Evolutionary conservation across 2,797 vertebrate genomes (phyloP), one percentile per base, ranked within the genome.

Genomic region (Ibycter americanus): DNA sequence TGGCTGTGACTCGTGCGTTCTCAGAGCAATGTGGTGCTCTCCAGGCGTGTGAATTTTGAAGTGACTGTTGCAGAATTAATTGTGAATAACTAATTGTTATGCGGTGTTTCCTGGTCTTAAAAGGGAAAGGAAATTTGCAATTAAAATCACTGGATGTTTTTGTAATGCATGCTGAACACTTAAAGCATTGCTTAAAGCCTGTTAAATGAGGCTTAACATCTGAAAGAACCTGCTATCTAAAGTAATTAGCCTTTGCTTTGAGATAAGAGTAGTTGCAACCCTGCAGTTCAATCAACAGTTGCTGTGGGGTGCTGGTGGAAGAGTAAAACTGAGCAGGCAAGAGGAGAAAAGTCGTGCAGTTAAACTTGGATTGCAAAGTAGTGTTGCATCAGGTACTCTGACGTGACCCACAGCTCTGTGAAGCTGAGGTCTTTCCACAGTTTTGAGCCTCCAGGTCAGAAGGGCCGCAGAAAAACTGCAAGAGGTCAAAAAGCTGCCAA

Each of bases 1-100:
- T 97, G 97, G 74, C 71, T 84, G 36, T 85, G 86, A 82, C 90
- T 95, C 97, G 83, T 23, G 31, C 21, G 10, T 91, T 77, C 70
- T 58, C 38, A 25, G 84, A 88, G 72, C 89, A 55, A 4, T 9
- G 34, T 56, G 67, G 18, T 51, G 88, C 46, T 84, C 47, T 21
- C 23, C 4, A 17, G 63, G 63, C 79, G 61, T 44, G 85, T 76
- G 74, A 71, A 73, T 89, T 94, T 84, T 83, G 36, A 81, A 95
- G 46, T 79, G 66, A 42, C 56, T 29, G 15, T 49, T 94, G 71
- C 67, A 55, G 63, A 92, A 94, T 87, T 94, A 79, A 88, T 81
- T 65, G 19, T 19, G 44, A 93, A 87, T 71, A 84, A 97, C 93
- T 91, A 77, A 94, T 80, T 85, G 80, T 38, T 59, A 22, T 68